Evolutionary conservation across 2,888 invertebrate genomes (phyloP).

Genomic region (Limnephilus lunatus): DNA sequence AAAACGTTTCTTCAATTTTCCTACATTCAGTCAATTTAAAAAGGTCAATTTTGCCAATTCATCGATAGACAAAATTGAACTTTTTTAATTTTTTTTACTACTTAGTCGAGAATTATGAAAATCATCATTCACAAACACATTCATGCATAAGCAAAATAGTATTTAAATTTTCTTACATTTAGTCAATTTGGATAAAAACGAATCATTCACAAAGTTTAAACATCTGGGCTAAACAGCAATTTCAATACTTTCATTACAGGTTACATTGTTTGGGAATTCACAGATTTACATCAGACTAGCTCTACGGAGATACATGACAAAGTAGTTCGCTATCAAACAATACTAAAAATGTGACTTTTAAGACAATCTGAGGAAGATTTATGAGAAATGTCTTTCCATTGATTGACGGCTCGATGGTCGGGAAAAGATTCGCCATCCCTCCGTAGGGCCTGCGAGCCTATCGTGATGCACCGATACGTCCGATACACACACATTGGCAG

Average conservation of each 20-base stretch:
- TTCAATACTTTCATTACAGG: too few species aligned
- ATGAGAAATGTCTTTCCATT: background rate
- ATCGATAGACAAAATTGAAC: too few species aligned
- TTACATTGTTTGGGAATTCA: background rate
- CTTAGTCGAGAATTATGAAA: too few species aligned
- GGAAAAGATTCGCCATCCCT: background rate
- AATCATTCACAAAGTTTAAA: too few species aligned
- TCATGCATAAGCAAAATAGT: too few species aligned
- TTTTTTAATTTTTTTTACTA: too few species aligned
- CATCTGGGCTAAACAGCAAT: too few species aligned
- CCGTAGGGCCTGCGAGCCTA: background rate
- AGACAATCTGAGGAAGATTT: background rate
- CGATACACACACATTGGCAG: slow-evolving; percentile 5
- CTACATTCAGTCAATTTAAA: too few species aligned
- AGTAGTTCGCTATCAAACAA: background rate
- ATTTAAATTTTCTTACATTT: too few species aligned
- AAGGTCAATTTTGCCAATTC: too few species aligned
- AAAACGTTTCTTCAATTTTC: background rate
- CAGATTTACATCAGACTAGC: background rate
- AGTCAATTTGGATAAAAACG: too few species aligned
- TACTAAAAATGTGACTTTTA: background rate
- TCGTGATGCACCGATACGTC: slow-evolving; percentile 10
- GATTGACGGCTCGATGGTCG: background rate
- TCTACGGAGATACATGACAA: background rate
- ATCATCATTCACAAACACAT: too few species aligned